Conservation (phyloP, 2,888 invertebrate genomes). For the Cotesia congregata region DNA sequence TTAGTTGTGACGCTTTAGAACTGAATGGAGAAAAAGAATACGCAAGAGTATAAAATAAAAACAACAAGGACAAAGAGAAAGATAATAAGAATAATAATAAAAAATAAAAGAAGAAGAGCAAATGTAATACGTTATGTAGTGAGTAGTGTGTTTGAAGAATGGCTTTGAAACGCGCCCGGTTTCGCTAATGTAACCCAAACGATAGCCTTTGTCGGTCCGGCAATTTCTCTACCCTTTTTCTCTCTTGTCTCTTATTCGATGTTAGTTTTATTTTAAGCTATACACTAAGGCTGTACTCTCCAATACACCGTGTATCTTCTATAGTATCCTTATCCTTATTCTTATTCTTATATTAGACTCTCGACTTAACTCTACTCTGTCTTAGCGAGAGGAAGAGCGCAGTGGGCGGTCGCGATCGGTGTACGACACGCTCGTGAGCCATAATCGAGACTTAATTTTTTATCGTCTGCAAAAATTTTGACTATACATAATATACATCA, state of each 20-base stretch:
- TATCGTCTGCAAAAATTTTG: background rate
- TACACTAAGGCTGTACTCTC: background rate
- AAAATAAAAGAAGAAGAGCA: background rate
- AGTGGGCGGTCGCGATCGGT: slow-evolving; percentile 2
- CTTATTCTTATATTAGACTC: background rate
- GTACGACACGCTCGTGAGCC: background rate
- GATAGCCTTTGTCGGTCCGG: too few species aligned
- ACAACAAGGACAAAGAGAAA: background rate
- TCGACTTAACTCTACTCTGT: background rate
- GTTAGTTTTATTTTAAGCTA: background rate
- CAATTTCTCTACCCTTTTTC: slow-evolving; percentile 11
- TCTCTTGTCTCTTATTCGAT: background rate
- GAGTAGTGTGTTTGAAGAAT: background rate
- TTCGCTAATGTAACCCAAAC: background rate
- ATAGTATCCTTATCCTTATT: too few species aligned
- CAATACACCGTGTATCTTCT: background rate
- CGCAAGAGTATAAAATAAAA: background rate
- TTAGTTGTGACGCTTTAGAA: background rate
- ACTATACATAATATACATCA: background rate
- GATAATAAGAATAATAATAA: background rate
- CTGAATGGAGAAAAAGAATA: background rate
- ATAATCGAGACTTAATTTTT: background rate
- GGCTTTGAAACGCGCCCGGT: background rate
- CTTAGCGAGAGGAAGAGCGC: slow-evolving; percentile 6
- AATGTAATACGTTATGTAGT: background rate